These are phyloP conservation scores for Hypotaenidia philippensis DNA, from an alignment of 2,797 vertebrate species.

Conservation along the genomic window DNA sequence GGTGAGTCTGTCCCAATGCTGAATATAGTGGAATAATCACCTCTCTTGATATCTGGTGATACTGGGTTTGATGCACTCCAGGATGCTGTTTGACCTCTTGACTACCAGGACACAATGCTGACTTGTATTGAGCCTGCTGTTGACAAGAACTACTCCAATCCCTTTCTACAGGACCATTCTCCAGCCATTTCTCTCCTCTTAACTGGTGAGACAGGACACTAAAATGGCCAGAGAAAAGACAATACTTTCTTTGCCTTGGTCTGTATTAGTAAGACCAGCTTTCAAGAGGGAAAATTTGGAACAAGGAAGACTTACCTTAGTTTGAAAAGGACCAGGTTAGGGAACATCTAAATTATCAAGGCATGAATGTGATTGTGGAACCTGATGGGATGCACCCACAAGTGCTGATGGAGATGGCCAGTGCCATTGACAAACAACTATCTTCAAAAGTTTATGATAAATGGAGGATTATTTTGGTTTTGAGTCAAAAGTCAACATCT, in stretches of 20 bases:
- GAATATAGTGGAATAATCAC: background rate
- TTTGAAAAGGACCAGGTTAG: background rate
- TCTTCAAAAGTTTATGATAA: background rate
- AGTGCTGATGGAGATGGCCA: fast-evolving
- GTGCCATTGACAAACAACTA: fast-evolving
- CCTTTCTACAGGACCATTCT: background rate
- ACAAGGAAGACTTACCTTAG: background rate
- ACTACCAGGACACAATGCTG: background rate
- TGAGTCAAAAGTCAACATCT: background rate
- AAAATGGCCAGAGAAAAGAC: background rate
- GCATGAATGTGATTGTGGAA: background rate
- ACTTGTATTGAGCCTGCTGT: background rate
- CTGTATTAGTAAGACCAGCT: background rate
- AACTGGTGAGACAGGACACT: background rate
- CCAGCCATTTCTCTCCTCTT: background rate
- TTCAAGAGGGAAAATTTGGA: background rate
- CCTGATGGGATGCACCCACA: fast-evolving
- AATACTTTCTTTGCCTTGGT: background rate
- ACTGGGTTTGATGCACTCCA: background rate
- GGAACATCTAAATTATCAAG: background rate
- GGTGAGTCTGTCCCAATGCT: fast-evolving
- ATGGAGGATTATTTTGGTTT: background rate
- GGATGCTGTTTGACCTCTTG: background rate
- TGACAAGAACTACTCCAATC: background rate
- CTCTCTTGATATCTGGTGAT: background rate